Conservation (phyloP, 2,113 vertebrate species). For the Craseonycteris thonglongyai region DNA sequence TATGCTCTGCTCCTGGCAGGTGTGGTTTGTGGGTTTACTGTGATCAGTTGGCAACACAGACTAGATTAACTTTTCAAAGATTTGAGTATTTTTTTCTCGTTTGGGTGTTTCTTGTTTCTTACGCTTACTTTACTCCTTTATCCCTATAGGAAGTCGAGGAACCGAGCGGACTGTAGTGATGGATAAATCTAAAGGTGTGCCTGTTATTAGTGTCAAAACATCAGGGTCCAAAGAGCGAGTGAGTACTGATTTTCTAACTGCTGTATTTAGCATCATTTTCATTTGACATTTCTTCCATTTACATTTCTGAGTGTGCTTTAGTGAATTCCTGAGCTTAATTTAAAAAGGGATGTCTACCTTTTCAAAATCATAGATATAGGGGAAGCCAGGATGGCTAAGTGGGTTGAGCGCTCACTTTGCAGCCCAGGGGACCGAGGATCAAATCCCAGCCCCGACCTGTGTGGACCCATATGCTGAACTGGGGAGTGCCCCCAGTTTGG, state of each 20-base stretch:
- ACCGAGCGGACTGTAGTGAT: constrained; percentile 95
- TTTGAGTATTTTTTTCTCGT: background rate
- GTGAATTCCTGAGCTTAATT: background rate
- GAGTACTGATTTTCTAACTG: constrained; percentile 53
- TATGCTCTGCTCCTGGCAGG: background rate
- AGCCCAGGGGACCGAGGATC: no score
- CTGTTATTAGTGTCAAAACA: constrained; percentile 96
- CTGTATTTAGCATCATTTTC: background rate
- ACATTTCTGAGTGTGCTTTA: background rate
- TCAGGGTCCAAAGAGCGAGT: constrained; percentile 83
- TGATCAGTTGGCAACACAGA: background rate
- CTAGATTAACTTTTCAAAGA: background rate
- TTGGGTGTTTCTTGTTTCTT: background rate
- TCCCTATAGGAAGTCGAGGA: constrained; percentile 80
- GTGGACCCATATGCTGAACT: no score
- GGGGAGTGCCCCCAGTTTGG: no score
- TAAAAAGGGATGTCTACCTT: background rate
- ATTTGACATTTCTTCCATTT: background rate
- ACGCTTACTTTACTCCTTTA: background rate
- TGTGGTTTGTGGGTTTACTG: background rate
- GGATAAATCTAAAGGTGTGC: constrained; percentile 98
- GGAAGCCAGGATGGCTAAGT: no score
- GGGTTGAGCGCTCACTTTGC: no score
- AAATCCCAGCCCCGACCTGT: no score
- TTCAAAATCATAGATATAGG: no score